Percentiles rank a stretch among this genome's conserved stretches.
Evolutionary conservation across 1,140 invertebrate species (phyloP).

Genomic region (Listronotus oregonensis): DNA sequence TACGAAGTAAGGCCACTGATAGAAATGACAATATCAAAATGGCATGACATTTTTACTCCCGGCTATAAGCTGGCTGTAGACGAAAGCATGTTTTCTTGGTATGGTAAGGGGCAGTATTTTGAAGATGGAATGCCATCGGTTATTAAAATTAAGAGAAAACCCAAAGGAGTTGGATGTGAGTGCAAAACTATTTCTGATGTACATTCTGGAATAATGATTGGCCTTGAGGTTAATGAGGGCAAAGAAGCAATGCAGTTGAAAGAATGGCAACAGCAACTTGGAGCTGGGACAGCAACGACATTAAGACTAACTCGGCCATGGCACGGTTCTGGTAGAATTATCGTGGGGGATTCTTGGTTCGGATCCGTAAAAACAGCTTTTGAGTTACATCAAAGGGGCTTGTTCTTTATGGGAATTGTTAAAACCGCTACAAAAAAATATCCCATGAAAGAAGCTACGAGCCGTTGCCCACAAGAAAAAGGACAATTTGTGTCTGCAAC

Average conservation of each 20-base stretch:
- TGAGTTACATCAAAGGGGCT: not conserved
- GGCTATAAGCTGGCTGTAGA: not conserved
- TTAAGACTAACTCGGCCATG: conserved; percentile 1
- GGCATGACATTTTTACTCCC: not conserved
- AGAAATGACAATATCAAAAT: not conserved
- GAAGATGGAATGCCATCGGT: not conserved
- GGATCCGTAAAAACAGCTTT: not conserved
- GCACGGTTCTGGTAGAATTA: not conserved
- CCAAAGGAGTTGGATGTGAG: too few species aligned
- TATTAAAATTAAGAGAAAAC: conserved; percentile 2
- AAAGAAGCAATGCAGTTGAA: not conserved
- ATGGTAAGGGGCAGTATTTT: not conserved
- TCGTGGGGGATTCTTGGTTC: not conserved
- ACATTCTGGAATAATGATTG: too few species aligned
- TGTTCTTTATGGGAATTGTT: not conserved
- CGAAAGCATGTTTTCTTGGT: not conserved
- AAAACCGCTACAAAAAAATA: too few species aligned
- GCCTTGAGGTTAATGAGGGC: not conserved
- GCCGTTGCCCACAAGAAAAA: too few species aligned
- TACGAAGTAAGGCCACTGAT: not conserved
- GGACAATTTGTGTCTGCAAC: too few species aligned
- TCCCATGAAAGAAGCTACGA: too few species aligned
- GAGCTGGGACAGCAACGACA: not conserved
- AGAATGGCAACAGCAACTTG: not conserved
- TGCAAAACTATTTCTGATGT: too few species aligned